A percentile compares a stretch with the other conserved stretches of the same genome.
Evolutionary conservation across 2,113 vertebrate genomes (phyloP).

Genomic region (Vireo altiloquus): DNA sequence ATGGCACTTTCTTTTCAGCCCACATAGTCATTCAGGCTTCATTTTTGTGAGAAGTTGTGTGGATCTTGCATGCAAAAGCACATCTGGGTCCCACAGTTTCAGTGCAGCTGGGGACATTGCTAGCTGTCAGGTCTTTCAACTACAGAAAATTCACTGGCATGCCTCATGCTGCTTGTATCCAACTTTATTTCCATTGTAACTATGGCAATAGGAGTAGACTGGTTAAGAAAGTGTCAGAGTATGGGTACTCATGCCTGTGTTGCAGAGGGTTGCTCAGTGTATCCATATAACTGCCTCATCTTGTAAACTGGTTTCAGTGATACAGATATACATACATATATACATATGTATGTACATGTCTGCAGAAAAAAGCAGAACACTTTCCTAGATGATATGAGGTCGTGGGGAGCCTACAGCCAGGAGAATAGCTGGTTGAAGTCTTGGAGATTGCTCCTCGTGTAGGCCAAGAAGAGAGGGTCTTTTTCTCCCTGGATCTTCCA

Average conservation of each 20-base stretch:
- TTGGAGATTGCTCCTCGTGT: not conserved
- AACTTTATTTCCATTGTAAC: constrained; percentile 10
- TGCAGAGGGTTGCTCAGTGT: not conserved
- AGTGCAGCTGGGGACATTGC: not conserved
- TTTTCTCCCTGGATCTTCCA: not conserved
- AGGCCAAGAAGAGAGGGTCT: not conserved
- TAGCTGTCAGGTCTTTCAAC: not conserved
- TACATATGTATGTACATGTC: not conserved
- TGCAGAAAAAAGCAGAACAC: not conserved
- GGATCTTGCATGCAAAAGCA: not conserved
- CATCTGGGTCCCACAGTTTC: not conserved
- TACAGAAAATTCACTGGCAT: not conserved
- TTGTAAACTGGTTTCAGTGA: not conserved
- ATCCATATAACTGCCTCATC: not conserved
- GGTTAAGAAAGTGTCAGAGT: not conserved
- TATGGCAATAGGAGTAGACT: not conserved
- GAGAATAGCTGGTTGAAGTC: not conserved
- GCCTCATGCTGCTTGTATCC: not conserved
- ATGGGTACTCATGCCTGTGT: not conserved
- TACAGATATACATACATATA: not conserved
- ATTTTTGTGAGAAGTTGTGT: not conserved
- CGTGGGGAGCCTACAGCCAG: not conserved
- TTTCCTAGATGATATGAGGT: not conserved
- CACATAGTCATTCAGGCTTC: not conserved
- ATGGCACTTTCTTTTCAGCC: not conserved